Evolutionary conservation across 2,797 vertebrate genomes (phyloP), one percentile per base, ranked within the genome.

Genomic region (Hybognathus amarus): DNA sequence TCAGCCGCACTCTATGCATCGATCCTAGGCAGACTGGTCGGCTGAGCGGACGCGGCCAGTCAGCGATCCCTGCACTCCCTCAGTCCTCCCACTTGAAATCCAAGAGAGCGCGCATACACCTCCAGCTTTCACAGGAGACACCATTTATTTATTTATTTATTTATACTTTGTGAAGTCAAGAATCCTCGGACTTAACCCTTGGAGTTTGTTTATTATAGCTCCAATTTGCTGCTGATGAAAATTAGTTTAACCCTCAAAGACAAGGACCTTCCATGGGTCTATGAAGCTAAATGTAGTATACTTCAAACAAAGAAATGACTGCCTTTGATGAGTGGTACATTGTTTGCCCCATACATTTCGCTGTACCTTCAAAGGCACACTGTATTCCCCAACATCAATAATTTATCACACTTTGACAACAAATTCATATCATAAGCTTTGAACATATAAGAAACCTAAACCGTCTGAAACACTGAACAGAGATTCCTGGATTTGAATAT

Each of bases 21-120:
- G 82, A 88, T 85, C 81, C 70, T 80, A 75, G 81, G 83, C 85
- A 89, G 84, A 87, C 86, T 87, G 84, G 87, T 84, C 86, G 87
- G 87, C 87, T 86, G 85, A 84, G 79, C 85, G 85, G 83, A n/a
- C 87, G 87, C 88, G 81, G 87, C 88, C 88, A 77, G 80, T 78
- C 85, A 90, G 89, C 42, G 89, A 90, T 88, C 78, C 59, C 79
- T 83, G 71, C 76, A 84, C 79, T 83, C 74, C 77, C 83, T 77
- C 83, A 71, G 75, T 82, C 85, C 87, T 79, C 87, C 81, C 85
- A 86, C 87, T 75, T 87, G 71, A 84, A 79, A 86, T 76, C 81
- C 83, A 42, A 74, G 83, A 83, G 56, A 75, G 74, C 17, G 68
- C 36, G 54, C 82, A 74, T 75, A 64, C 64, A 76, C 52, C 76